These are phyloP conservation scores for Acromyrmex charruanus DNA, from an alignment of 1,140 invertebrate genomes.

Conservation along the genomic window DNA sequence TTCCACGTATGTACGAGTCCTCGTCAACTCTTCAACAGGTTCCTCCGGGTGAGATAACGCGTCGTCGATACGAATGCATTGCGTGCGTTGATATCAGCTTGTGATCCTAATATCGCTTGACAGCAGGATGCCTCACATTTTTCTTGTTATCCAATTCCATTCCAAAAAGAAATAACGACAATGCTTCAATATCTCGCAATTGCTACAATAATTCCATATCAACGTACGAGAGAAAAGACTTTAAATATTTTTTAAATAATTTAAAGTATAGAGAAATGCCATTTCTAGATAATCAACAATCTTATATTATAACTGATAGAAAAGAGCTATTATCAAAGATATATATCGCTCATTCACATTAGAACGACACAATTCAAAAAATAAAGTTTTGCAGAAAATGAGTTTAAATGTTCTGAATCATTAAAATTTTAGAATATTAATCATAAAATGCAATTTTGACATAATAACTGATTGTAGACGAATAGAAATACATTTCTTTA, in stretches of 20 bases:
- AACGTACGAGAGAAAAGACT: neutral
- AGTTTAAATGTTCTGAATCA: no score
- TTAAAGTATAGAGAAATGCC: neutral
- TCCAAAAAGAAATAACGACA: neutral
- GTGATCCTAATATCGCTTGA: slow-evolving; percentile 18
- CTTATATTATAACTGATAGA: neutral
- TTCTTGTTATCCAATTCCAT: neutral
- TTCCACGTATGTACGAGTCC: slow-evolving; percentile 16
- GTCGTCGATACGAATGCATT: slow-evolving; percentile 8
- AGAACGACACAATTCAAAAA: no score
- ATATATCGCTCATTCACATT: no score
- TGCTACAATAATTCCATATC: neutral
- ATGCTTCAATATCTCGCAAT: neutral
- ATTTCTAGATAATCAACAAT: neutral
- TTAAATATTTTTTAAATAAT: neutral
- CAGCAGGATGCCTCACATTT: neutral
- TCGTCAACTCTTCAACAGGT: slow-evolving; percentile 75
- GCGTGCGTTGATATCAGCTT: slow-evolving; percentile 35
- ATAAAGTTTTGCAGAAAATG: no score
- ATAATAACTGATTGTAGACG: no score
- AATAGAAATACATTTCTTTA: no score
- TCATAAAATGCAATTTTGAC: no score
- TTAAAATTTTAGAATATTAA: no score
- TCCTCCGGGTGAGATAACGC: slow-evolving; percentile 68
- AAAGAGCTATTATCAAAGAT: neutral